Percentiles rank a stretch among this genome's conserved stretches.
phyloP scores from a whole-genome alignment of 1,140 invertebrate genomes.

The Zelostemma sp. region DNA sequence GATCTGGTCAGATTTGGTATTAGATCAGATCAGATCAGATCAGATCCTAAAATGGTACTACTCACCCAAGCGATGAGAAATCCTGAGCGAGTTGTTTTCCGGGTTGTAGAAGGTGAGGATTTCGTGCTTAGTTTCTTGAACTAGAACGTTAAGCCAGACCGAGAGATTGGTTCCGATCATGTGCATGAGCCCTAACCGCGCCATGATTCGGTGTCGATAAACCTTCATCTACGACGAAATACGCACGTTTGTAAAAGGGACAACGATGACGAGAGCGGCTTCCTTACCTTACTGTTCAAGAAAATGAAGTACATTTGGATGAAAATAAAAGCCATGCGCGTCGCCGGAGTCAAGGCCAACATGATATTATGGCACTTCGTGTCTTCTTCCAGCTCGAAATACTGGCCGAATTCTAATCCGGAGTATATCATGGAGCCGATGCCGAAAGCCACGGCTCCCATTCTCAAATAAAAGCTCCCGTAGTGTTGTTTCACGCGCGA shows the following conservation, averaged over 20 bases:
- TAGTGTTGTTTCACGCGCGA: conserved; percentile 77
- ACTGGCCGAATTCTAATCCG: conserved; percentile 92
- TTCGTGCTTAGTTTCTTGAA: conserved; percentile 95
- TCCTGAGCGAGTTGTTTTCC: conserved; percentile 83
- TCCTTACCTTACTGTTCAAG: conserved; percentile 87
- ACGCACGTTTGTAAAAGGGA: too few relatives aligned
- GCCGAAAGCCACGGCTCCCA: conserved; percentile 94
- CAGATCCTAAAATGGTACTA: too few relatives aligned
- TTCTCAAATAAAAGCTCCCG: conserved; percentile 92
- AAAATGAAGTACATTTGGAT: conserved; percentile 98
- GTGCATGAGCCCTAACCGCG: conserved; percentile 93
- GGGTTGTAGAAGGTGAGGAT: conserved; percentile 91
- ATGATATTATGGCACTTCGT: conserved; percentile 90
- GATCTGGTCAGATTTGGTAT: too few relatives aligned
- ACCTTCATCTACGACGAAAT: conserved; percentile 82
- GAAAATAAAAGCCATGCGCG: conserved; percentile 93
- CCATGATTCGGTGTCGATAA: conserved; percentile 87
- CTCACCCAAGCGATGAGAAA: conserved; percentile 78
- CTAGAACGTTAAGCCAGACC: conserved; percentile 92
- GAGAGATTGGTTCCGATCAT: conserved; percentile 96
- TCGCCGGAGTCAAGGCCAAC: conserved; percentile 86
- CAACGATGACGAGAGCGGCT: too few relatives aligned
- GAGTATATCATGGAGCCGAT: conserved; percentile 97
- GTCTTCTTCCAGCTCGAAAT: conserved; percentile 88
- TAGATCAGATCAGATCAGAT: too few relatives aligned